Evolutionary conservation across 2,888 invertebrate species (phyloP).

Genomic region (Morinoia aosen): DNA sequence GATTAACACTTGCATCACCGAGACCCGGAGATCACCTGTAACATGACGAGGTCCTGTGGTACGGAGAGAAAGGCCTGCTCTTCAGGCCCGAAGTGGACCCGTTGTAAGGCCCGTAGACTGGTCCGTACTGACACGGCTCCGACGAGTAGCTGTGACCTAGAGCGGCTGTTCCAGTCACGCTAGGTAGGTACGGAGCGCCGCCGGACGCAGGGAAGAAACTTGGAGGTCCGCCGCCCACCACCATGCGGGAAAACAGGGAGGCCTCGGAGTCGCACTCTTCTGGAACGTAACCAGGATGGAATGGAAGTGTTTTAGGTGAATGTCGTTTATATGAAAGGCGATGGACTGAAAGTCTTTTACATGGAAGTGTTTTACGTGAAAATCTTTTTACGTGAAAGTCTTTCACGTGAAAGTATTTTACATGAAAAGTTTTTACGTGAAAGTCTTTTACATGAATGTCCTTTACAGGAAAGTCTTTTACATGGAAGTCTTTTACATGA

Average conservation of each 20-base stretch:
- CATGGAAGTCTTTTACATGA: too few species aligned
- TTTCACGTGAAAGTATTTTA: too few species aligned
- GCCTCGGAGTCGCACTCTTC: constrained; percentile 46
- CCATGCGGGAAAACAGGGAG: not conserved
- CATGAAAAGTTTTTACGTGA: too few species aligned
- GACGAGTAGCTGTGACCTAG: constrained; percentile 28
- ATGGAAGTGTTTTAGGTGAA: too few species aligned
- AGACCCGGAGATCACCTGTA: not conserved
- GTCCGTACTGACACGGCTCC: constrained; percentile 38
- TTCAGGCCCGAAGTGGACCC: not conserved
- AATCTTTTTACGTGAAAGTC: too few species aligned
- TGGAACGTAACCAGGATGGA: not conserved
- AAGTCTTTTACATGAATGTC: too few species aligned
- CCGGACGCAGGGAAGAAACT: not conserved
- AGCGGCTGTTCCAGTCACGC: not conserved
- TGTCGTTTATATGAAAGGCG: too few species aligned
- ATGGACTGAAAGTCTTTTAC: too few species aligned
- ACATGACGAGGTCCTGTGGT: not conserved
- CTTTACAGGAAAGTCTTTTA: too few species aligned
- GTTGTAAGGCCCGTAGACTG: constrained; percentile 16
- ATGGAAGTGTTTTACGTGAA: too few species aligned
- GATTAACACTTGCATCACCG: too few species aligned
- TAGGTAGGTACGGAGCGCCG: not conserved
- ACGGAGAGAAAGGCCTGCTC: constrained; percentile 27
- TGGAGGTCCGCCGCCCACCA: not conserved